Percentiles rank a stretch among this genome's conserved stretches.
phyloP scores from a whole-genome alignment of 1,140 invertebrate genomes.

The Doryteuthis pealeii region DNA sequence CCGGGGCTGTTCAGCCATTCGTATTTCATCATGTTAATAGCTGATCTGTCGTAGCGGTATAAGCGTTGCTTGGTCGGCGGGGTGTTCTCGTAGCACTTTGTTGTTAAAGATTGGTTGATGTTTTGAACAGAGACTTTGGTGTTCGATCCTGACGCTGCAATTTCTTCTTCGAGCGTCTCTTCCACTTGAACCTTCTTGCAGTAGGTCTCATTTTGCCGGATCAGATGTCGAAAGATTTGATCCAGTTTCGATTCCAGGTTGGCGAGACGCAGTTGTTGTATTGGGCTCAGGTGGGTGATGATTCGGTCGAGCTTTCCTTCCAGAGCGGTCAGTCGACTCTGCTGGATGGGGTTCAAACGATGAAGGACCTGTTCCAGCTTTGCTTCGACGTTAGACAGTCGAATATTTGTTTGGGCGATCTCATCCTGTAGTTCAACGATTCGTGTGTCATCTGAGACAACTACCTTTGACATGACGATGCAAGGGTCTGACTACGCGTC shows the following conservation, averaged over 20 bases:
- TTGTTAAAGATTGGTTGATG: not conserved
- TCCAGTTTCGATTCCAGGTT: not conserved
- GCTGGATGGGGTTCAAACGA: not conserved
- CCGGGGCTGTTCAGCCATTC: not conserved
- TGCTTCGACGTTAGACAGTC: not conserved
- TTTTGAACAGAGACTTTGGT: not conserved
- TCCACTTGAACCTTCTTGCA: not conserved
- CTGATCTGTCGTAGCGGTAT: not conserved
- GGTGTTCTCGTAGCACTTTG: not conserved
- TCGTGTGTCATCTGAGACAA: not conserved
- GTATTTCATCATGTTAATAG: not conserved
- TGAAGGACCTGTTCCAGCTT: conserved; percentile 3
- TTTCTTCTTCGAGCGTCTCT: not conserved
- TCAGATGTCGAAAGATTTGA: not conserved
- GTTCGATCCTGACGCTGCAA: not conserved
- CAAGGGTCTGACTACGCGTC: not conserved
- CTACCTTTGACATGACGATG: not conserved
- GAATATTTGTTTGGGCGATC: not conserved
- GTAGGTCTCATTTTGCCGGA: not conserved
- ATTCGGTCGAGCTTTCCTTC: not conserved
- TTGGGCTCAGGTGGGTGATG: not conserved
- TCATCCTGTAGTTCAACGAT: not conserved
- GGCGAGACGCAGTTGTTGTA: not conserved
- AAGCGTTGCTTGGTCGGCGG: not conserved
- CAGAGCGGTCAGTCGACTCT: not conserved